A percentile compares a stretch with the other conserved stretches of the same genome.
Conservation (phyloP, 1,140 invertebrate species). For the Sycophaga agraensis region DNA sequence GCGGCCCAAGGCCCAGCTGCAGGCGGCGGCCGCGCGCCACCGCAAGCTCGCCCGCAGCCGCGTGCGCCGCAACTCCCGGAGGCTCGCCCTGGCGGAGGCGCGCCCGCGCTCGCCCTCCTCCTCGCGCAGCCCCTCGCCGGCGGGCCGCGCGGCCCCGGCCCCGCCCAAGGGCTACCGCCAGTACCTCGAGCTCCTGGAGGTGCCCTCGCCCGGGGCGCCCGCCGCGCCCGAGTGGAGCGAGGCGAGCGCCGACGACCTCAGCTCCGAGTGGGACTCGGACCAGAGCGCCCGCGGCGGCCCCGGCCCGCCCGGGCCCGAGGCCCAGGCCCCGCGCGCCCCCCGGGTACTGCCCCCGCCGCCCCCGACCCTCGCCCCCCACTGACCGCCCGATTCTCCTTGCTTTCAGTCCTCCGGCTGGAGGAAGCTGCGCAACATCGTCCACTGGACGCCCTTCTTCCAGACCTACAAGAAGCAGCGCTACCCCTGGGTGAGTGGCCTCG, state of each 20-base stretch:
- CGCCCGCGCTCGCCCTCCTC: slow-evolving; percentile 40
- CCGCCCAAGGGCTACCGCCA: slow-evolving; percentile 70
- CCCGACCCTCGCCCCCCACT: not conserved
- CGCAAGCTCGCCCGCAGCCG: slow-evolving; percentile 40
- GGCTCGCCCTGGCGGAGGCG: slow-evolving; percentile 17
- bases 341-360: slow-evolving; percentile 27
- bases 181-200: slow-evolving; percentile 74
- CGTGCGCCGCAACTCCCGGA: slow-evolving; percentile 40
- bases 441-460: slow-evolving; percentile 95
- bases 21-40: slow-evolving; percentile 38
- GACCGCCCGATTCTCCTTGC: no score
- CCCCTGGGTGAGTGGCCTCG: slow-evolving; percentile 71
- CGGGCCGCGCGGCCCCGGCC: not conserved
- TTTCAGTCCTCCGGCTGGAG: slow-evolving; percentile 90
- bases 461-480: slow-evolving; percentile 94
- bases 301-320: slow-evolving; percentile 19
- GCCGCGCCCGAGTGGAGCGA: slow-evolving; percentile 73
- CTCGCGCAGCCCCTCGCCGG: slow-evolving; percentile 45
- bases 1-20: not conserved
- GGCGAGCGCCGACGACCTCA: slow-evolving; percentile 83
- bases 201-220: slow-evolving; percentile 61
- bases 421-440: slow-evolving; percentile 89
- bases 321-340: slow-evolving; percentile 61
- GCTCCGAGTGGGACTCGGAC: slow-evolving; percentile 87
- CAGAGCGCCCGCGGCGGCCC: slow-evolving; percentile 49